Conservation (phyloP, 2,797 vertebrate genomes). For the Eulemur rubriventer region DNA sequence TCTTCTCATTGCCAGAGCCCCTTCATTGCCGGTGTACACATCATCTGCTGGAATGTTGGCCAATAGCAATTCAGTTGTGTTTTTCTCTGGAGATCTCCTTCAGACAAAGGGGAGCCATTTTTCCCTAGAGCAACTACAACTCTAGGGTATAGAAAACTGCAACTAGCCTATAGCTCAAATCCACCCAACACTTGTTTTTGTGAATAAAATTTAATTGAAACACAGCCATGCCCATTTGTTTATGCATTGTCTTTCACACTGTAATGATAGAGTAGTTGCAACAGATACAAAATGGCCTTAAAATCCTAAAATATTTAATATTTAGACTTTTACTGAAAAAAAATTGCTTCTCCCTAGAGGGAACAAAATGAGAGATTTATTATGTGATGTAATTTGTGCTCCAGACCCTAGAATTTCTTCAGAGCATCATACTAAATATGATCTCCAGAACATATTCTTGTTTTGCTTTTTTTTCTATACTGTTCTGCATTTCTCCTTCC, state of each 20-base stretch:
- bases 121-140: background rate
- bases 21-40: background rate
- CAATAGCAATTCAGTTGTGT: background rate
- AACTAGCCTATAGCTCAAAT: background rate
- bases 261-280: background rate
- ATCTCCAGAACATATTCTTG: background rate
- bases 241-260: background rate
- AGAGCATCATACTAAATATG: background rate
- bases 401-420: background rate
- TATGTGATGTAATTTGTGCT: background rate
- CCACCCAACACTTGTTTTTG: background rate
- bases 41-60: background rate
- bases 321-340: background rate
- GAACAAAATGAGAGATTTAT: background rate
- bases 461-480: background rate
- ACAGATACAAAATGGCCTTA: background rate
- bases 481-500: background rate
- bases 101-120: background rate
- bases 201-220: background rate
- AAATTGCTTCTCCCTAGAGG: background rate
- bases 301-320: background rate
- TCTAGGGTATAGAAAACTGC: background rate
- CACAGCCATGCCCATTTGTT: background rate
- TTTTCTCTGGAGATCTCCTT: background rate
- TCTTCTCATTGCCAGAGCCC: background rate